Base-by-base conservation (phyloP, 2,888 invertebrate species). In the Tetanocera ferruginea region DNA sequence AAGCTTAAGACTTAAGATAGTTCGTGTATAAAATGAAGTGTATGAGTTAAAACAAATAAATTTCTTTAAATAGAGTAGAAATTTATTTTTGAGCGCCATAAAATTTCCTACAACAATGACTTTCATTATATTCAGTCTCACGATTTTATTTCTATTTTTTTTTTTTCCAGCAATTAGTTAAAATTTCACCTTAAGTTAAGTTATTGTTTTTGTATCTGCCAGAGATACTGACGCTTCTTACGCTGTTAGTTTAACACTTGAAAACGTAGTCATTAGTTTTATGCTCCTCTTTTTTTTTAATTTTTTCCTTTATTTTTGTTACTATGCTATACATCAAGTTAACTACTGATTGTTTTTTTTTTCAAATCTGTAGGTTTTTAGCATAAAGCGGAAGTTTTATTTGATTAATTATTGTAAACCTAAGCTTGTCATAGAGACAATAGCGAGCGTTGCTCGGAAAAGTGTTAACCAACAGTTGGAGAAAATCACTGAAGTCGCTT, bases 301-400 rank as follows among this genome's bases (percentile, higher is more conserved):
- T n/a, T n/a, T 43, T 1, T 37, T 37, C 5, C 8, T 37, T 43
- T n/a, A n/a, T 43, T 43, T 11, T 43, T 43, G 11, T 43, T 43
- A 43, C 43, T 43, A 43, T 3, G 17, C 28, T 28, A 64, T 64
- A 69, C 19, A 69, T 69, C 49, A 69, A 69, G 9, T 49, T 69
- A 69, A 69, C 49, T 64, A 31, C 31, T 64, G 31, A 31, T 64
- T 64, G 28, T 64, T 62, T 51, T 23, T 66, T 31, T 31, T 34
- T 37, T 66, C 5, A 5, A 34, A 17, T 28, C 31, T 66, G 2
- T 64, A 17, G 31, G 31, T 6, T 51, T 69, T 84, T 85, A 85
- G 85, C 85, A 86, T 84, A 86, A 84, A 83, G 84, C 86, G 86
- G 86, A 86, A 86, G 87, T 85, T 82, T 78, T 81, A 85, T 86